phyloP scores from a whole-genome alignment of 2,888 invertebrate species.

The Pandemis corylana region DNA sequence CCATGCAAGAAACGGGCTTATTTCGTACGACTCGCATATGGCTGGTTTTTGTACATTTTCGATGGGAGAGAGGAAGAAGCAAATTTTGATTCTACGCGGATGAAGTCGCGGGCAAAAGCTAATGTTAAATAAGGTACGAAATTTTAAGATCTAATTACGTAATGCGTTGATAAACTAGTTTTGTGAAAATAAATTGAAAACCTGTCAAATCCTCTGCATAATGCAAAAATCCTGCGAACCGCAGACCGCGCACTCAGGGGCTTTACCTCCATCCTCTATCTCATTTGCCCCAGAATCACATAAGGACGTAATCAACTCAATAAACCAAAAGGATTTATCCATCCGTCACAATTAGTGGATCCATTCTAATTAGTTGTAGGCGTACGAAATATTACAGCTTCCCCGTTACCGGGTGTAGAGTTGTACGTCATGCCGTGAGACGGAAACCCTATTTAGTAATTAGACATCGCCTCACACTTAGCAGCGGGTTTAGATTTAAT shows the following conservation, averaged over 20 bases:
- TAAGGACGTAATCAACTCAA: conserved; percentile 22
- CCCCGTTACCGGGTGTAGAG: neutral
- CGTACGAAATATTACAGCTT: neutral
- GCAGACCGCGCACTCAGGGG: conserved; percentile 10
- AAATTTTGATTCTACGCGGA: too few relatives aligned
- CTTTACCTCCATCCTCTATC: neutral
- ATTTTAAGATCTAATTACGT: neutral
- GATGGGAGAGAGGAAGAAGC: too few relatives aligned
- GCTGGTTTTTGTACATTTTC: too few relatives aligned
- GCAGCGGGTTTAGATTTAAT: neutral
- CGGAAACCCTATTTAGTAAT: conserved; percentile 27
- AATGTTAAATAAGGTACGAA: too few relatives aligned
- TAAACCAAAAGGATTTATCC: conserved; percentile 21
- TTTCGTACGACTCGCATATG: too few relatives aligned
- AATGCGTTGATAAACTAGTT: neutral
- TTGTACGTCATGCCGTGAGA: neutral
- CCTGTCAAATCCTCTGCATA: conserved; percentile 24
- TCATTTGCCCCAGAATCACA: conserved; percentile 9
- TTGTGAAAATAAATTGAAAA: conserved; percentile 20
- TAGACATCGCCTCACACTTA: conserved; percentile 16
- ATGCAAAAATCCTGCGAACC: conserved; percentile 24
- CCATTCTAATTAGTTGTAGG: conserved; percentile 32
- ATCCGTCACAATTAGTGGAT: conserved; percentile 23
- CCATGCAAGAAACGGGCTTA: too few relatives aligned
- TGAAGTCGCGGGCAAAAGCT: too few relatives aligned